Conservation (phyloP, 35 echinoderm and acorn worm species). For the Heliocidaris erythrogramma region DNA sequence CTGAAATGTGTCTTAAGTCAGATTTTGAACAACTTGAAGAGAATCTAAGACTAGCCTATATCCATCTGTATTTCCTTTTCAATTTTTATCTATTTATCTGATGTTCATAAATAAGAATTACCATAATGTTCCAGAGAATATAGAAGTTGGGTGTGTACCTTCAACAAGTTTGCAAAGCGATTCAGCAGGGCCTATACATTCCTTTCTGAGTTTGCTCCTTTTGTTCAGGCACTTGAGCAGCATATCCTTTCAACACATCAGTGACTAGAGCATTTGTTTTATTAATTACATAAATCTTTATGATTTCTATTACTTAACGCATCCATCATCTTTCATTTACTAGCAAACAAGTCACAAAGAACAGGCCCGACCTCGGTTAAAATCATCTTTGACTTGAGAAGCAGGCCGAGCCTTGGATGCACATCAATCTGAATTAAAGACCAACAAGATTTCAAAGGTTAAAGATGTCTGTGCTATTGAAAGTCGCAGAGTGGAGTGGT, state of each 20-base stretch:
- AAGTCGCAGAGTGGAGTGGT: not conserved
- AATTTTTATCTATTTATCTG: too few species aligned
- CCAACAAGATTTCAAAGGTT: conserved; percentile 7
- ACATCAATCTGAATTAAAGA: conserved; percentile 18
- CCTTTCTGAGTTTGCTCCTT: not conserved
- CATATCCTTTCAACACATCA: not conserved
- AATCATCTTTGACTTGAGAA: not conserved
- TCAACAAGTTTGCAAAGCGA: too few species aligned
- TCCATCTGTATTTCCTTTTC: too few species aligned
- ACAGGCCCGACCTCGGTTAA: not conserved
- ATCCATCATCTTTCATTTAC: conserved; percentile 18
- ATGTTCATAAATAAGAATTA: too few species aligned
- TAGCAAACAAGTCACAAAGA: not conserved
- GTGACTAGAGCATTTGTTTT: conserved; percentile 10
- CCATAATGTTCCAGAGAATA: too few species aligned
- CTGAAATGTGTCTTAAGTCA: too few species aligned
- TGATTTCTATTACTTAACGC: conserved; percentile 3
- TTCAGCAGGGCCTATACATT: too few species aligned
- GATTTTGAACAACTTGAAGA: too few species aligned
- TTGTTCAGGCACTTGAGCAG: not conserved
- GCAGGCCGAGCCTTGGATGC: not conserved
- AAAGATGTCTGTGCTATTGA: conserved; percentile 17
- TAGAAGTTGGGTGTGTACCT: too few species aligned
- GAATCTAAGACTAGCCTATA: too few species aligned
- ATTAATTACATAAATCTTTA: conserved; percentile 15